Percentiles rank a stretch among this genome's conserved stretches.
Conservation (phyloP, 2,888 invertebrate species). For the Sinhomidia bicolor region DNA sequence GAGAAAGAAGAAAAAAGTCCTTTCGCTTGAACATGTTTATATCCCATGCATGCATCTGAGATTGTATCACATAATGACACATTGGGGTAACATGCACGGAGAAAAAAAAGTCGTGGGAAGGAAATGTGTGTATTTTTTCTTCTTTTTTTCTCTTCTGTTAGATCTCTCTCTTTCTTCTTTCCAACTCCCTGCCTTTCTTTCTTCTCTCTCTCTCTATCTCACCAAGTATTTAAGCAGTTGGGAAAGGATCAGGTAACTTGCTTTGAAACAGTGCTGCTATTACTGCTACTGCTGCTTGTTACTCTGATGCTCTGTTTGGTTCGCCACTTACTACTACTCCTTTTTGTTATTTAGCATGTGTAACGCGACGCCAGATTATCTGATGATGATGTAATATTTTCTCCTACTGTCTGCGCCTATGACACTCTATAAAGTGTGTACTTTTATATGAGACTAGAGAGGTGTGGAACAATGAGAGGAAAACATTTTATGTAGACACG, state of each 20-base stretch:
- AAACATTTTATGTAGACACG: neutral
- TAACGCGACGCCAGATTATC: conserved; percentile 28
- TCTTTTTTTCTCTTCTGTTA: neutral
- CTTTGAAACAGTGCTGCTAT: neutral
- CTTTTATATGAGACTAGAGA: neutral
- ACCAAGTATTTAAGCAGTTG: conserved; percentile 27
- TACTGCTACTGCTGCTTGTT: neutral
- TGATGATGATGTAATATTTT: conserved; percentile 34
- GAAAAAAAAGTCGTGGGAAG: conserved; percentile 36
- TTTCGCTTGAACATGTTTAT: conserved; percentile 21
- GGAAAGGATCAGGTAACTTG: conserved; percentile 36
- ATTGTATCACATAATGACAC: conserved; percentile 38
- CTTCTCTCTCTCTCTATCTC: neutral
- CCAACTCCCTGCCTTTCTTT: neutral
- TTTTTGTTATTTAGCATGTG: conserved; percentile 34
- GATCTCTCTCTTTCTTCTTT: neutral
- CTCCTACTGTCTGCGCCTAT: neutral
- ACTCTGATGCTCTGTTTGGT: neutral
- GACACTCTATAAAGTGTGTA: neutral
- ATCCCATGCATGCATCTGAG: conserved; percentile 37
- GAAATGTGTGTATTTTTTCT: conserved; percentile 21
- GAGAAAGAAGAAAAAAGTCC: neutral
- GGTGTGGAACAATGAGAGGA: no score
- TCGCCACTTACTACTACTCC: neutral
- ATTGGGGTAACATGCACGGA: conserved; percentile 51